Evolutionary conservation across 2,113 vertebrate genomes (phyloP).

Genomic region (Coptodon bakossiorum): DNA sequence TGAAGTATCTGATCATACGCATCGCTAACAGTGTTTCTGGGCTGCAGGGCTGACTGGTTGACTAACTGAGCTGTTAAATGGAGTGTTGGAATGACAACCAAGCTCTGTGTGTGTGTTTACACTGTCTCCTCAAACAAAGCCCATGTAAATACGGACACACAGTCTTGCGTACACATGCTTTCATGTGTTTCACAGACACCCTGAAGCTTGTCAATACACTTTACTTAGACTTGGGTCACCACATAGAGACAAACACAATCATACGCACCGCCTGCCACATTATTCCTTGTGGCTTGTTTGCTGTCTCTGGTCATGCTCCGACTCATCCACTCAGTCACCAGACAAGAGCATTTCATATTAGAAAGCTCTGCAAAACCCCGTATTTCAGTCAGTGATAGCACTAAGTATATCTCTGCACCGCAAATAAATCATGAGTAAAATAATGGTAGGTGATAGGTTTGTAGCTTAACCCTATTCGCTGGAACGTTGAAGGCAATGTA

Average conservation of each 20-base stretch:
- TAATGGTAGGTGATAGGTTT: not conserved
- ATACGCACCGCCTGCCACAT: not conserved
- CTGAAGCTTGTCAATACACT: not conserved
- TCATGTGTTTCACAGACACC: not conserved
- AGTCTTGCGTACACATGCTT: not conserved
- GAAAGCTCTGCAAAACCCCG: not conserved
- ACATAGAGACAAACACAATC: not conserved
- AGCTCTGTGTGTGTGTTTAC: not conserved
- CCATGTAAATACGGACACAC: not conserved
- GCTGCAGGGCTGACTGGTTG: not conserved
- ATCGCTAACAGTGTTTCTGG: not conserved
- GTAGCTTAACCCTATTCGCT: no score
- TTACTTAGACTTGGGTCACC: not conserved
- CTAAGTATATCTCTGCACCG: not conserved
- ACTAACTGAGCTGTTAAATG: not conserved
- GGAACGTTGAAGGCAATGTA: no score
- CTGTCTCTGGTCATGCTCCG: not conserved
- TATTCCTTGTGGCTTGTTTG: not conserved
- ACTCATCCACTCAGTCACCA: not conserved
- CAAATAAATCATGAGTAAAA: not conserved
- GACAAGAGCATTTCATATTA: not conserved
- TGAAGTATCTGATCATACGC: not conserved
- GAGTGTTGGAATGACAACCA: not conserved
- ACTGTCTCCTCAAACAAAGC: not conserved
- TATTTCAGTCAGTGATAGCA: not conserved